These are phyloP conservation scores for Lampropteryx suffumata DNA, from an alignment of 2,888 invertebrate species.

Conservation along the genomic window DNA sequence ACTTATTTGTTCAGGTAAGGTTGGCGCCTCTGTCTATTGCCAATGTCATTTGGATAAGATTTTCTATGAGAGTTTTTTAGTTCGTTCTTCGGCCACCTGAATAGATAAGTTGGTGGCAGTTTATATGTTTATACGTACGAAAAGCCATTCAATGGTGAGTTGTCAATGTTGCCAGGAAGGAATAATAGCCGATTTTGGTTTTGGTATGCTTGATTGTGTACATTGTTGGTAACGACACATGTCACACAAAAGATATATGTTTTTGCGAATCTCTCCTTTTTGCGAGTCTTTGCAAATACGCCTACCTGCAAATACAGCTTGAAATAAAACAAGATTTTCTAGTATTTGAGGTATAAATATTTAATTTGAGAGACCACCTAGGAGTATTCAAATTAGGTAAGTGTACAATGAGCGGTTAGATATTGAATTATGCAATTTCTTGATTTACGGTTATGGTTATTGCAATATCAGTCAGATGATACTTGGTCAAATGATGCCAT, in stretches of 20 bases:
- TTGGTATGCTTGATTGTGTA: constrained; percentile 12
- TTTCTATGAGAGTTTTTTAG: too few species aligned
- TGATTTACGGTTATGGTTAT: constrained; percentile 19
- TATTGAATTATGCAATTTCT: constrained; percentile 21
- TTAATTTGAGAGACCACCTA: constrained; percentile 18
- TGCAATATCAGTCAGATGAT: constrained; percentile 16
- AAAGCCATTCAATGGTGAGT: constrained; percentile 4
- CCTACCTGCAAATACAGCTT: constrained; percentile 6
- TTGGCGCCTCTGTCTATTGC: too few species aligned
- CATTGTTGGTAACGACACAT: constrained; percentile 12
- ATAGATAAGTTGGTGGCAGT: too few species aligned
- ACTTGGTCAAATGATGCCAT: constrained; percentile 9
- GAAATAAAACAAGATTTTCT: constrained; percentile 21
- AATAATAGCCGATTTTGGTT: constrained; percentile 18
- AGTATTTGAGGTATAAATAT: constrained; percentile 19
- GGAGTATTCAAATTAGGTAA: constrained; percentile 23
- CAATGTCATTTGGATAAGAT: too few species aligned
- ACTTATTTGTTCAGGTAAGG: too few species aligned
- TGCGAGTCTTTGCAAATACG: constrained; percentile 18
- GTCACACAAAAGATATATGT: constrained; percentile 9
- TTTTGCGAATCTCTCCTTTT: constrained; percentile 15
- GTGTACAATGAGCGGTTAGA: constrained; percentile 16
- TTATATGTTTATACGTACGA: too few species aligned
- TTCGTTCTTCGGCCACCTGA: too few species aligned
- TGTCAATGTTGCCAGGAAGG: constrained; percentile 1